phyloP scores from a whole-genome alignment of 2,888 invertebrate species.

The Petrophora chlorosata region DNA sequence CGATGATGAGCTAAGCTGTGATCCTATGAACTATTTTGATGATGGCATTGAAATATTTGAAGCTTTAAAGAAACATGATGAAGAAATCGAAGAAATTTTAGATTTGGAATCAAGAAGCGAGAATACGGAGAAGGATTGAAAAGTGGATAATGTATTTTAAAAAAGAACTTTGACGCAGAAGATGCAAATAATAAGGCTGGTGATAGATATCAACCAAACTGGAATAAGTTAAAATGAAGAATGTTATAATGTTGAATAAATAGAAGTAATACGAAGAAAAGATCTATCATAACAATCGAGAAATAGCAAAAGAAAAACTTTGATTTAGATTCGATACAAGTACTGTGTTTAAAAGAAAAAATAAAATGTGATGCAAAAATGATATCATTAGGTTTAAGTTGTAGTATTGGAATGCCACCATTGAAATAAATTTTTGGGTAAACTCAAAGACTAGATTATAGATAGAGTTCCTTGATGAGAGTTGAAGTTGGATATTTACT shows the following conservation, averaged over 20 bases:
- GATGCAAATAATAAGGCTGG: neutral
- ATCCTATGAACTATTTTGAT: slow-evolving; percentile 34
- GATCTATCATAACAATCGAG: too few species aligned
- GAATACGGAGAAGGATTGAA: neutral
- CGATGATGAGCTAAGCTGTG: slow-evolving; percentile 20
- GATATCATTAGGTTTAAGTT: too few species aligned
- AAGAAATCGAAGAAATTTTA: neutral
- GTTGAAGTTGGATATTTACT: slow-evolving; percentile 41
- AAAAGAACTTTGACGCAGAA: neutral
- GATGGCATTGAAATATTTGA: slow-evolving; percentile 30
- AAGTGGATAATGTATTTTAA: neutral
- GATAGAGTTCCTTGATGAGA: slow-evolving; percentile 66
- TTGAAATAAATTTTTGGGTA: slow-evolving; percentile 34
- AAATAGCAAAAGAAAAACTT: too few species aligned
- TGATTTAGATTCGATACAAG: too few species aligned
- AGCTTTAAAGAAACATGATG: too few species aligned
- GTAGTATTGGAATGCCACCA: slow-evolving; percentile 31
- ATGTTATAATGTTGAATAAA: too few species aligned
- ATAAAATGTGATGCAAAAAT: too few species aligned
- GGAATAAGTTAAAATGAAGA: too few species aligned
- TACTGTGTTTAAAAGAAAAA: too few species aligned
- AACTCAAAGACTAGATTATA: slow-evolving; percentile 46
- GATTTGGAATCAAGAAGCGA: neutral
- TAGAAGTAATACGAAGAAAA: too few species aligned
- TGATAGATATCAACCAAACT: too few species aligned